Evolutionary conservation across 2,113 vertebrate species (phyloP).

Genomic region (Smithornis capensis): DNA sequence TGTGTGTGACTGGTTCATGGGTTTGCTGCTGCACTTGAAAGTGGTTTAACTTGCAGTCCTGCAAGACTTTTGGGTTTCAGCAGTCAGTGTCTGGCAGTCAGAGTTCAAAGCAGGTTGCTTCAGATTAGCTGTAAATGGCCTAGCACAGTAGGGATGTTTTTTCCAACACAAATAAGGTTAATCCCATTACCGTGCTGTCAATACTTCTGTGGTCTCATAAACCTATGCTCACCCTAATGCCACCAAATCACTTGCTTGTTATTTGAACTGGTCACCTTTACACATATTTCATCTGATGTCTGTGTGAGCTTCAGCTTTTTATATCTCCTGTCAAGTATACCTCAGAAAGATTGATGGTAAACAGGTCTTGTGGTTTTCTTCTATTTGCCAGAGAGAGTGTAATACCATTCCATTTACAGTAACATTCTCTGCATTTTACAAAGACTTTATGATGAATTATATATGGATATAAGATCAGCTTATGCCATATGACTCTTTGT

Average conservation of each 20-base stretch:
- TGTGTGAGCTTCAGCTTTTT: not conserved
- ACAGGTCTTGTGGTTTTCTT: not conserved
- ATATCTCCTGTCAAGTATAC: not conserved
- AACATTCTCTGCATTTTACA: not conserved
- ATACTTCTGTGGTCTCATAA: not conserved
- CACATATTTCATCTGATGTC: not conserved
- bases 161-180: not conserved
- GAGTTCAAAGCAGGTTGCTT: slow-evolving; percentile 3
- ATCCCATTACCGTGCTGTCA: not conserved
- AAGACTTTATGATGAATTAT: not conserved
- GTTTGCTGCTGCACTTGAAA: not conserved
- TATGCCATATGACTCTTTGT: not conserved
- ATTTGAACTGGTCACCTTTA: not conserved
- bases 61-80: not conserved
- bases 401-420: not conserved
- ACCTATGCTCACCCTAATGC: not conserved
- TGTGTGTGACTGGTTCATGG: not conserved
- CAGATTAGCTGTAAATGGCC: not conserved
- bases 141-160: not conserved
- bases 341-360: not conserved
- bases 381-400: not conserved
- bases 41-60: not conserved
- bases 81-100: not conserved
- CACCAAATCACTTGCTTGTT: not conserved
- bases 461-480: not conserved